These are phyloP conservation scores for Anniella stebbinsi DNA, from an alignment of 2,797 vertebrate genomes.

Conservation along the genomic window DNA sequence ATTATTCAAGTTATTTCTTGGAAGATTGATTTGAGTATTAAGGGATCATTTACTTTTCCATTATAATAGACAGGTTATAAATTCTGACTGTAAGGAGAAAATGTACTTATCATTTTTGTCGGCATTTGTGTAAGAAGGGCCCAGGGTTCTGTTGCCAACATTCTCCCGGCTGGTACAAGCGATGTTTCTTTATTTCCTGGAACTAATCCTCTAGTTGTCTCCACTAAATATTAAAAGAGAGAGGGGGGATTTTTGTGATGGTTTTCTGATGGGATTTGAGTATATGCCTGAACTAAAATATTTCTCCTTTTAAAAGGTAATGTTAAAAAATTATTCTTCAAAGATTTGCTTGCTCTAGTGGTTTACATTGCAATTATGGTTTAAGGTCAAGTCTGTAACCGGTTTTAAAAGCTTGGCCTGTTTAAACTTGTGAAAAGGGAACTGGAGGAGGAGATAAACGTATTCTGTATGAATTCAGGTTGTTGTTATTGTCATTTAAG, in stretches of 20 bases:
- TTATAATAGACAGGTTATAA: conserved; percentile 75
- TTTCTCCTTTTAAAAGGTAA: conserved; percentile 20
- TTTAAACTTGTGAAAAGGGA: neutral
- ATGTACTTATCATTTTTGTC: conserved; percentile 70
- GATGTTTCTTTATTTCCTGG: conserved; percentile 42
- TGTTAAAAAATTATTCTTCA: conserved; percentile 21
- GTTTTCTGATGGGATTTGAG: conserved; percentile 36
- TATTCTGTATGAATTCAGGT: neutral
- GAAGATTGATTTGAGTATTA: conserved; percentile 79
- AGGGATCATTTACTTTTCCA: conserved; percentile 75
- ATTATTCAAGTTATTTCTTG: conserved; percentile 78
- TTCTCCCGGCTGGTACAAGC: conserved; percentile 41
- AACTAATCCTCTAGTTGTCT: conserved; percentile 44
- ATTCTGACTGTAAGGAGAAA: conserved; percentile 69
- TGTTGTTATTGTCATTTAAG: neutral
- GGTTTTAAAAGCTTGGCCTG: neutral
- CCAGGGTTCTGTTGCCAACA: conserved; percentile 46
- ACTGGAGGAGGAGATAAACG: neutral
- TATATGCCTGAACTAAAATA: conserved; percentile 31
- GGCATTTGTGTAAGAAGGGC: conserved; percentile 62
- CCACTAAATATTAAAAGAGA: conserved; percentile 30
- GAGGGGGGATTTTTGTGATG: conserved; percentile 24
- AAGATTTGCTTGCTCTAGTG: conserved; percentile 50
- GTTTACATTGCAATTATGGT: conserved; percentile 37
- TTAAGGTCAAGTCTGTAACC: neutral